Conservation (phyloP, 1,140 invertebrate species). For the Apis dorsata region DNA sequence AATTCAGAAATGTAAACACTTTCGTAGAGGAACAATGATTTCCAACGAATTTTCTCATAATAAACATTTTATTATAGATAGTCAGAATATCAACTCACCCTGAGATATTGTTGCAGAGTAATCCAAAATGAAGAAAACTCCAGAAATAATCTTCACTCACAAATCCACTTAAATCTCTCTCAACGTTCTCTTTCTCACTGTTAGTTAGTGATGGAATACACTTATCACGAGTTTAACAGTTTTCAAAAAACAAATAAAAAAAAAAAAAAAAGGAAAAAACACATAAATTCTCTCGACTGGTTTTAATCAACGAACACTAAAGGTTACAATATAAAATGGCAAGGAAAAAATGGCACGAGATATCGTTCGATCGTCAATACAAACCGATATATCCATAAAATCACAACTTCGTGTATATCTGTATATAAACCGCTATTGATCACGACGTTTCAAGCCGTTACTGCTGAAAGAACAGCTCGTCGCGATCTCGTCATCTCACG, state of each 20-base stretch:
- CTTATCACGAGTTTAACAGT: neutral
- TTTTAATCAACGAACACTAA: neutral
- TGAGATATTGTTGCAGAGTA: neutral
- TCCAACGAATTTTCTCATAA: neutral
- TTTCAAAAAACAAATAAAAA: neutral
- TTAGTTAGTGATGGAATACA: neutral
- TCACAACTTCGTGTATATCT: neutral
- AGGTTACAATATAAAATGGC: neutral
- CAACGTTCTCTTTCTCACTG: neutral
- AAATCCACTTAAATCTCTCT: constrained; percentile 5
- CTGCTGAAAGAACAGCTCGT: neutral
- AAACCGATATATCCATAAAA: neutral
- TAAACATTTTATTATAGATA: neutral
- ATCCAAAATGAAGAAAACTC: neutral
- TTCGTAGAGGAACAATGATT: too few species aligned
- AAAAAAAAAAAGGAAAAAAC: neutral
- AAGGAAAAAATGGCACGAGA: neutral
- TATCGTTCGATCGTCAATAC: neutral
- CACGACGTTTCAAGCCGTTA: neutral
- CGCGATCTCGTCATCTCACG: constrained; percentile 27
- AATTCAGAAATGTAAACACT: neutral
- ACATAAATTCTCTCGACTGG: neutral
- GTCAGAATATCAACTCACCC: neutral
- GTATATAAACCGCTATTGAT: neutral
- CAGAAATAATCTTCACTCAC: neutral